Evolutionary conservation across 2,797 vertebrate genomes (phyloP).

Genomic region (Mormyrops boulengeri): DNA sequence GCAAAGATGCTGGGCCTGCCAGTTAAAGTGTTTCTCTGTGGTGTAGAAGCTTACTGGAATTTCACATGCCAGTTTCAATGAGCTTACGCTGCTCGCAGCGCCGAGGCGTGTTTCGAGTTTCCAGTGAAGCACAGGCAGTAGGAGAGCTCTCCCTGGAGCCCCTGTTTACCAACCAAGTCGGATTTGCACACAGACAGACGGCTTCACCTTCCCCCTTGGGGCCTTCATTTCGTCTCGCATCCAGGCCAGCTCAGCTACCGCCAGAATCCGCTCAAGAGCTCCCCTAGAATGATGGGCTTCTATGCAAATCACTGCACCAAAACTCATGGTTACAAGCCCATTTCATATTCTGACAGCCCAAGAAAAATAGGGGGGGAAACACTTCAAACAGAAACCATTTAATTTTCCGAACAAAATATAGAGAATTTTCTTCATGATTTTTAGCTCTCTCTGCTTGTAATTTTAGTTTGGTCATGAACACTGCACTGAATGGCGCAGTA

Average conservation of each 20-base stretch:
- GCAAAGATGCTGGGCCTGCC: constrained; percentile 15
- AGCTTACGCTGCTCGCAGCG: constrained; percentile 63
- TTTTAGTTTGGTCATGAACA: constrained; percentile 56
- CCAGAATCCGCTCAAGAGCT: constrained; percentile 64
- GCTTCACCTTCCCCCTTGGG: constrained; percentile 60
- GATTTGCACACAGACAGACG: constrained; percentile 66
- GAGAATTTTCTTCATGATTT: constrained; percentile 49
- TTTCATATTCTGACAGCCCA: constrained; percentile 47
- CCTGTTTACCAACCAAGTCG: constrained; percentile 72
- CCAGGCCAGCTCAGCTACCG: constrained; percentile 57
- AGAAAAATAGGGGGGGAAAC: constrained; percentile 32
- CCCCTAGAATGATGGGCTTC: constrained; percentile 60
- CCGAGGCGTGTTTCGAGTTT: constrained; percentile 55
- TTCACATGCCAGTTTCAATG: constrained; percentile 62
- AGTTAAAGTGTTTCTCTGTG: constrained; percentile 32
- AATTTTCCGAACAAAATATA: constrained; percentile 57
- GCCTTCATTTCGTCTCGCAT: constrained; percentile 66
- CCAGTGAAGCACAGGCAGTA: constrained; percentile 57
- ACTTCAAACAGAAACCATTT: constrained; percentile 68
- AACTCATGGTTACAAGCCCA: constrained; percentile 60
- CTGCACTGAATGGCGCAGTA: constrained; percentile 21
- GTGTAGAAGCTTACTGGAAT: constrained; percentile 58
- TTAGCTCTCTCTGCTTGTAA: constrained; percentile 48
- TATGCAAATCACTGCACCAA: constrained; percentile 67
- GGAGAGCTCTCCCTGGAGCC: constrained; percentile 61